These are phyloP conservation scores for Dryobota labecula DNA, from an alignment of 2,888 invertebrate species.

Conservation along the genomic window DNA sequence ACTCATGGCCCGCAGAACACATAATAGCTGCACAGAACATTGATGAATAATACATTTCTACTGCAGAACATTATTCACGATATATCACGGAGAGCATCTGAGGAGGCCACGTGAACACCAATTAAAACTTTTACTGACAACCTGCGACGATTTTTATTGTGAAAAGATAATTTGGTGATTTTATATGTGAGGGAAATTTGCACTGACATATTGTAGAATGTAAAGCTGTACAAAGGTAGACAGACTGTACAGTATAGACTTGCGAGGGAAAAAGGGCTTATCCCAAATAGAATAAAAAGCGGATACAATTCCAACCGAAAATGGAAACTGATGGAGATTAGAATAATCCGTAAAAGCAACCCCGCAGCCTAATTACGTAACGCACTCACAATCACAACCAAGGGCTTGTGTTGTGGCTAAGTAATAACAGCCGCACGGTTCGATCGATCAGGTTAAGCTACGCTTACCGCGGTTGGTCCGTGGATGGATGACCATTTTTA, in stretches of 20 bases:
- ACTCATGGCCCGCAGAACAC: constrained; percentile 59
- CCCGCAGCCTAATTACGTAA: neutral
- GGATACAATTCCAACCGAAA: neutral
- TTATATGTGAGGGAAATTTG: constrained; percentile 7
- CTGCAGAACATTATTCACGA: constrained; percentile 61
- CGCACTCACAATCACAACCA: no score
- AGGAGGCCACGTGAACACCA: constrained; percentile 60
- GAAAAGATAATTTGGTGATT: constrained; percentile 17
- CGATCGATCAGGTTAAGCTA: no score
- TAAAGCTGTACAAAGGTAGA: neutral
- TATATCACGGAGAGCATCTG: constrained; percentile 46
- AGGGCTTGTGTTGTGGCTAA: no score
- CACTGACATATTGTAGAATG: neutral
- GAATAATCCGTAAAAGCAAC: neutral
- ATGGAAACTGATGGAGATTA: neutral
- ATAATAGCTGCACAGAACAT: constrained; percentile 61
- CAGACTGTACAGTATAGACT: neutral
- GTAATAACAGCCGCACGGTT: no score
- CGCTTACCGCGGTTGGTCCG: no score
- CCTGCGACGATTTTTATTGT: constrained; percentile 41
- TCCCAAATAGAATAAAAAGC: constrained; percentile 5
- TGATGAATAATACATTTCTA: constrained; percentile 69
- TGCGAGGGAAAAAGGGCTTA: neutral
- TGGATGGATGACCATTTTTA: no score
- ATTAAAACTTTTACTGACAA: constrained; percentile 67